phyloP scores from a whole-genome alignment of 2,113 vertebrate species.

The Chloropsis hardwickii region DNA sequence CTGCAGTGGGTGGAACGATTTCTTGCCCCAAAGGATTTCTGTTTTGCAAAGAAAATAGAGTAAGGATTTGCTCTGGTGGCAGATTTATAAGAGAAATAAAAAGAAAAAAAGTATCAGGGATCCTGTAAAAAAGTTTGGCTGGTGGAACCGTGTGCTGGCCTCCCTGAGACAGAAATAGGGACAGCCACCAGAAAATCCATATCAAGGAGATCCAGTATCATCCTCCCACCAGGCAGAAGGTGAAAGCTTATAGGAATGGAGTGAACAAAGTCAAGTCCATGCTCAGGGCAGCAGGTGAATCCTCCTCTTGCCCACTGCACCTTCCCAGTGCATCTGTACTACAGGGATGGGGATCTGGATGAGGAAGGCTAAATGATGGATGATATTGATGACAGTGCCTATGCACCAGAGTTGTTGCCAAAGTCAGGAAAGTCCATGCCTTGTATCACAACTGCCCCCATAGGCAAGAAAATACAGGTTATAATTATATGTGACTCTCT shows the following conservation, averaged over 20 bases:
- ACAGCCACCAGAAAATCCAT: neutral
- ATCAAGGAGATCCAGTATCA: neutral
- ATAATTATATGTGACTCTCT: neutral
- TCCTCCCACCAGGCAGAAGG: neutral
- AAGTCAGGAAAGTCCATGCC: neutral
- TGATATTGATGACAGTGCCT: neutral
- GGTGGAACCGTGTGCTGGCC: neutral
- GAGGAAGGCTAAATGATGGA: neutral
- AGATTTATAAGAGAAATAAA: neutral
- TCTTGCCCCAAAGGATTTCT: neutral
- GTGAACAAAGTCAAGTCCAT: neutral
- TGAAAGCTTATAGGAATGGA: neutral
- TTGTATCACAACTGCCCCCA: no score
- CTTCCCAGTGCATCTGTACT: neutral
- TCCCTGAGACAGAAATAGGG: neutral
- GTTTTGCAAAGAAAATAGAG: neutral
- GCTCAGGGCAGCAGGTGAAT: neutral
- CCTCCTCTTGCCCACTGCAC: no score
- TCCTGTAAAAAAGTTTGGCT: neutral
- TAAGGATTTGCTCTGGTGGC: neutral
- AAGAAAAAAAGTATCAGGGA: neutral
- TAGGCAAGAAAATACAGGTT: neutral
- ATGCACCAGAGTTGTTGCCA: neutral
- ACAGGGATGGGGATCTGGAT: neutral
- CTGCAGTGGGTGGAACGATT: neutral